Evolutionary conservation across 2,797 vertebrate species (phyloP), one percentile per base, ranked within the genome.

Genomic region (Notolepis coatsorum): DNA sequence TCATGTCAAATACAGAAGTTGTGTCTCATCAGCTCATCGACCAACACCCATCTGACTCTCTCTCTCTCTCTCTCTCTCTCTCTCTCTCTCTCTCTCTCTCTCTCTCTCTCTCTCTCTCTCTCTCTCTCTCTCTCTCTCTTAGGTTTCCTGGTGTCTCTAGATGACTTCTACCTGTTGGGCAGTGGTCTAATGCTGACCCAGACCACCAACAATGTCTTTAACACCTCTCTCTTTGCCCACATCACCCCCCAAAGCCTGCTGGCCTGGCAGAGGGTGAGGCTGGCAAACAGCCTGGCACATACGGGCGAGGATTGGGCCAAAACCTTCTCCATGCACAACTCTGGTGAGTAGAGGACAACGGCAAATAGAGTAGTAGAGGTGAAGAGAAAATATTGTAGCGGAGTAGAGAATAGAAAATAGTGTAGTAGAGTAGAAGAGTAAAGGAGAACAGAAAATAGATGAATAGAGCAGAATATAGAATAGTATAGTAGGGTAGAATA

Each of bases 91-190:
- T 7, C 7, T 8, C 17, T 51, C 18, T 13, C 27, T 17, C 25
- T 6, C 6, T 8, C 37, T n/a, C 21, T 27, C 3, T n/a, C 31
- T 33, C 35, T 47, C 39, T 35, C 30, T 13, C 33, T 21, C 37
- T 47, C 17, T n/a, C 43, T 85, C 12, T 21, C 12, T 54, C 2
- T n/a, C 31, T 8, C 7, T 47, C 42, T 15, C 28, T 39, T 65
- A 98, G 96, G 96, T 18, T 95, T 96, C 75, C 85, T 98, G 66
- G 76, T 91, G 72, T 98, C 96, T 69, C 80, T 98, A 85, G 96
- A 98, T 75, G 96, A 98, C 77, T 98, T 97, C 65, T 93, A 93
- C 58, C 86, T 94, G 37, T 23, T 94, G 77, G 92, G 92, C 85
- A 96, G 86, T 0, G 93, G 94, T 17, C 81, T 96, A 66, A 86